phyloP scores from a whole-genome alignment of 2,888 invertebrate genomes.

The Cataglyphis altisquamis region DNA sequence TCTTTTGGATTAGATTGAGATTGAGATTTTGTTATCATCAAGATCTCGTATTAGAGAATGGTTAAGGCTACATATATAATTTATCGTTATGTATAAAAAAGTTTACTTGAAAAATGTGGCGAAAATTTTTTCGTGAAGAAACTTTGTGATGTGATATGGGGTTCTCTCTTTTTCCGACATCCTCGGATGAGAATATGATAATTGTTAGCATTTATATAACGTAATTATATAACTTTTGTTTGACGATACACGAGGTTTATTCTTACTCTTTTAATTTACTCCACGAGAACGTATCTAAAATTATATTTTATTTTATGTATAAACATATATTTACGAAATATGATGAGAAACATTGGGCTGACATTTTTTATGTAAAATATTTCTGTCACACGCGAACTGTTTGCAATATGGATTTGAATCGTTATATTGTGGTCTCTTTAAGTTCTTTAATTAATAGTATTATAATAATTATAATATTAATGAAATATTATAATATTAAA shows the following conservation, averaged over 20 bases:
- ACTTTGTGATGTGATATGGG: conserved; percentile 24
- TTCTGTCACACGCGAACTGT: conserved; percentile 11
- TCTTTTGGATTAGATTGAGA: neutral
- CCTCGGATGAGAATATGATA: neutral
- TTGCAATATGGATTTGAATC: conserved; percentile 28
- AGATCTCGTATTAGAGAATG: conserved; percentile 35
- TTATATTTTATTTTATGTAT: conserved; percentile 31
- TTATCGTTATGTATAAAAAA: conserved; percentile 34
- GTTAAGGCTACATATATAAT: conserved; percentile 14
- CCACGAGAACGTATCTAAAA: neutral
- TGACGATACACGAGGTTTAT: neutral
- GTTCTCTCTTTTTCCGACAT: conserved; percentile 9
- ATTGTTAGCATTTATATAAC: conserved; percentile 1
- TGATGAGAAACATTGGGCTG: neutral
- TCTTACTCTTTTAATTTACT: conserved; percentile 3
- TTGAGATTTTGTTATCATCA: conserved; percentile 31
- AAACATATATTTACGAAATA: neutral
- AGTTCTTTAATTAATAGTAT: neutral
- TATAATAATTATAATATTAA: neutral
- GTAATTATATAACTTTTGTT: conserved; percentile 3
- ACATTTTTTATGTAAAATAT: conserved; percentile 1
- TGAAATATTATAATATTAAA: conserved; percentile 1
- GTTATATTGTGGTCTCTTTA: neutral
- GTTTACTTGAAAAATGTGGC: neutral
- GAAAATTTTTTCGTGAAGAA: conserved; percentile 5